A percentile compares a stretch with the other conserved stretches of the same genome.
Conservation (phyloP, 2,888 invertebrate species). For the Drosophila siamana region DNA sequence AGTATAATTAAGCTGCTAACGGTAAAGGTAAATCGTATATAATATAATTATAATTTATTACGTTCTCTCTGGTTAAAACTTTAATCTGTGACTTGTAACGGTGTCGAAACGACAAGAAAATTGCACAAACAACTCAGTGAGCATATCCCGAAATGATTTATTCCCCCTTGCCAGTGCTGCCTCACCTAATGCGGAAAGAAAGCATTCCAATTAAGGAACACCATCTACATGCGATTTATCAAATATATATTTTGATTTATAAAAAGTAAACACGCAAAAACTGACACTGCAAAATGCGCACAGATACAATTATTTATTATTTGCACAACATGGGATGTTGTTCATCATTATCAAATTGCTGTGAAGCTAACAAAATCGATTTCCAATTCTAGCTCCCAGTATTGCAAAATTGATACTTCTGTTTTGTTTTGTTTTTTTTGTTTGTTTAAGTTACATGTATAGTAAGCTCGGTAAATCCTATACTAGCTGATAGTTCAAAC, state of each 20-base stretch:
- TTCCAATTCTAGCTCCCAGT: background rate
- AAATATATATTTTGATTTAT: background rate
- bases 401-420: background rate
- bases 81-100: constrained; percentile 8
- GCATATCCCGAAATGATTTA: background rate
- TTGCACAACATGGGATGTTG: background rate
- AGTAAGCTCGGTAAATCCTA: constrained; percentile 34
- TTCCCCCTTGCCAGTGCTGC: background rate
- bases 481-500: background rate
- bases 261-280: background rate
- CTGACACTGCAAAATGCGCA: background rate
- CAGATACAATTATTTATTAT: background rate
- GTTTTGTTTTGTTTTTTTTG: background rate
- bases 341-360: background rate
- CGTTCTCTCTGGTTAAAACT: constrained; percentile 19
- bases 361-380: background rate
- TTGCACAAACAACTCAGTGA: constrained; percentile 13
- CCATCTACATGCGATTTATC: background rate
- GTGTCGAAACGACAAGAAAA: constrained; percentile 34
- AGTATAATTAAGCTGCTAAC: constrained; percentile 62
- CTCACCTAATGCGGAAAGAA: background rate
- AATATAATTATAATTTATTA: constrained; percentile 46
- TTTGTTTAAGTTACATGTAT: background rate
- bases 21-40: constrained; percentile 57
- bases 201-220: background rate